Evolutionary conservation across 1,140 invertebrate species (phyloP).

Genomic region (Coenobita brevimanus): DNA sequence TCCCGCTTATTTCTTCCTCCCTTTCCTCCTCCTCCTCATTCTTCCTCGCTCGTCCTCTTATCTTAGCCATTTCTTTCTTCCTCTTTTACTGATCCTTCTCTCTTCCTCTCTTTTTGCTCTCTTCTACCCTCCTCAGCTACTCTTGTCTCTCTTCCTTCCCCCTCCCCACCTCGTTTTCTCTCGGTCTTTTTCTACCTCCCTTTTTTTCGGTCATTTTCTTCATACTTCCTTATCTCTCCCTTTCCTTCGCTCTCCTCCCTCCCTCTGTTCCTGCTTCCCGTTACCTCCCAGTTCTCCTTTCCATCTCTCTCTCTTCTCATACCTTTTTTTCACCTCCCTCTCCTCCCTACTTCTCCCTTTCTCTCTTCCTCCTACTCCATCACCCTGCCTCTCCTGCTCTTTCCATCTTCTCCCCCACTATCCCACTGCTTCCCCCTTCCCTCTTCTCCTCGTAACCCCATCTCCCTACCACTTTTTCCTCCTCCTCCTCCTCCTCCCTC

Average conservation of each 20-base stretch:
- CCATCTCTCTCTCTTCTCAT: no score
- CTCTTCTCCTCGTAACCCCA: slow-evolving; percentile 5
- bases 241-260: no score
- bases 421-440: background rate
- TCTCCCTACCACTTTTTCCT: background rate
- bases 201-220: background rate
- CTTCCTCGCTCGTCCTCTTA: no score
- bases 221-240: background rate
- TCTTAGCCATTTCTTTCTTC: no score
- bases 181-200: no score
- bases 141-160: background rate
- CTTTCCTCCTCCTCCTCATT: no score
- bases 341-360: background rate
- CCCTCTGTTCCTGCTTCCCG: no score
- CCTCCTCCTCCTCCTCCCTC: background rate
- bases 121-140: background rate
- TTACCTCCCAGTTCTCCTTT: no score
- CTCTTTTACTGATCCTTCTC: no score
- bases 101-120: background rate
- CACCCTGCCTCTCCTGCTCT: background rate
- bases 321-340: no score
- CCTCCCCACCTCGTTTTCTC: no score
- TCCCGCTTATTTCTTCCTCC: no score
- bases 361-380: background rate
- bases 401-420: background rate